phyloP scores from a whole-genome alignment of 2,113 vertebrate species.

The Stictonetta naevosa region DNA sequence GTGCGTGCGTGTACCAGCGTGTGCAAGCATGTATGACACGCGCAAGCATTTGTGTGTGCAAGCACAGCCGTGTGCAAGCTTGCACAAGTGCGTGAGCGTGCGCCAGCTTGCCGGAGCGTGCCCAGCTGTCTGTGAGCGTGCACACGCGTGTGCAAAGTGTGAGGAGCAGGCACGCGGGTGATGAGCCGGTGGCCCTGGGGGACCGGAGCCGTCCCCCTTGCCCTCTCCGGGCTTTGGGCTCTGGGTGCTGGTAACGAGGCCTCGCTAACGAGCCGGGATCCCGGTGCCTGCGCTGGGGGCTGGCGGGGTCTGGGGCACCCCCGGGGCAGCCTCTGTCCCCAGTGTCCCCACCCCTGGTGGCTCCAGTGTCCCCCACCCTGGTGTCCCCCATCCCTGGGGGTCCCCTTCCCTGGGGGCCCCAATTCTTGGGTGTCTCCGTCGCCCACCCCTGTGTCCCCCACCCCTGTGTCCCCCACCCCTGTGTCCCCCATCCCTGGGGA shows the following conservation, averaged over 20 bases:
- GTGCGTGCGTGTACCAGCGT: neutral
- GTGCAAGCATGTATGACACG: neutral
- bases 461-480: neutral
- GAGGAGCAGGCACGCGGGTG: neutral
- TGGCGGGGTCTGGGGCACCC: no score
- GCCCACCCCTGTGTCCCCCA: neutral
- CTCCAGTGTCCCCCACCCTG: neutral
- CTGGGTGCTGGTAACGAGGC: no score
- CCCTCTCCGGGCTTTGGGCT: no score
- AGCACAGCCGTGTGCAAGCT: no score
- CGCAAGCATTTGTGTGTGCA: neutral
- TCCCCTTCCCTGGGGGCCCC: neutral
- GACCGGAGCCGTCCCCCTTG: neutral
- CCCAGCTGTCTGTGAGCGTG: no score
- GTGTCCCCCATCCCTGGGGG: neutral
- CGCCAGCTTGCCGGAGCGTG: neutral
- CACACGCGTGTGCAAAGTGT: neutral
- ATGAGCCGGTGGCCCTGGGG: neutral
- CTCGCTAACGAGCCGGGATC: no score
- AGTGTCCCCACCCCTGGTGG: neutral
- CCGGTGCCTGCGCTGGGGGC: no score
- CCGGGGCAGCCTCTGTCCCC: neutral
- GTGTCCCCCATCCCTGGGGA: neutral
- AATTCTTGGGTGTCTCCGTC: neutral
- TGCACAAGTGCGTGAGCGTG: neutral